Percentiles rank a stretch among this genome's conserved stretches.
These are phyloP conservation scores for Eulemur macaco DNA, from an alignment of 2,113 vertebrate species.

Conservation along the genomic window DNA sequence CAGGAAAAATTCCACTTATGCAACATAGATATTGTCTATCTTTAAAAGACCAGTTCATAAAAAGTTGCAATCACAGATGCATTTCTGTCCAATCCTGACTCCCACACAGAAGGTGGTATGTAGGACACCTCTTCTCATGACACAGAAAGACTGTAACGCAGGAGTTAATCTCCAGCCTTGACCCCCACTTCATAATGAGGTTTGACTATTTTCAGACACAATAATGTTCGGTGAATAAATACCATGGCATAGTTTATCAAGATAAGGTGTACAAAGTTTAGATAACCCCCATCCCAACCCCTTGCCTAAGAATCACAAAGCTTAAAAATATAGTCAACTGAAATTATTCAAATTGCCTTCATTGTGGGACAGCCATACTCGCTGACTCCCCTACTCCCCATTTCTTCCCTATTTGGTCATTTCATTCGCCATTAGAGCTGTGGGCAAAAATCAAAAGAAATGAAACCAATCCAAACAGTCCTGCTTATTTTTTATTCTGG, in stretches of 20 bases:
- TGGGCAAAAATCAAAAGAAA: background rate
- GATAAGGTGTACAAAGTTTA: background rate
- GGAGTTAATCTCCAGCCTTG: background rate
- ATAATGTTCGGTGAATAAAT: background rate
- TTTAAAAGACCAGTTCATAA: background rate
- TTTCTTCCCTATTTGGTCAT: background rate
- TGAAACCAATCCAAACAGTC: background rate
- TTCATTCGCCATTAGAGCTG: background rate
- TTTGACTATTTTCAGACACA: background rate
- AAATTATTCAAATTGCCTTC: background rate
- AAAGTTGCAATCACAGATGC: background rate
- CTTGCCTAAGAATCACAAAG: background rate
- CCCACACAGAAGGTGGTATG: background rate
- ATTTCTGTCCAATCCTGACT: background rate
- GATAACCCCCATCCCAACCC: background rate
- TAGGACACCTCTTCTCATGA: background rate
- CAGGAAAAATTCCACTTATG: background rate
- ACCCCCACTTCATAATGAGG: background rate
- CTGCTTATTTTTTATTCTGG: background rate
- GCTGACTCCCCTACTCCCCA: background rate
- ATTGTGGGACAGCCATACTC: background rate
- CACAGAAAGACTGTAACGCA: background rate
- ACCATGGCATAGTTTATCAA: background rate
- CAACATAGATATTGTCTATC: background rate
- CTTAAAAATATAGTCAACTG: background rate